These are phyloP conservation scores for Erynnis tages DNA, from an alignment of 2,888 invertebrate genomes.

Conservation along the genomic window DNA sequence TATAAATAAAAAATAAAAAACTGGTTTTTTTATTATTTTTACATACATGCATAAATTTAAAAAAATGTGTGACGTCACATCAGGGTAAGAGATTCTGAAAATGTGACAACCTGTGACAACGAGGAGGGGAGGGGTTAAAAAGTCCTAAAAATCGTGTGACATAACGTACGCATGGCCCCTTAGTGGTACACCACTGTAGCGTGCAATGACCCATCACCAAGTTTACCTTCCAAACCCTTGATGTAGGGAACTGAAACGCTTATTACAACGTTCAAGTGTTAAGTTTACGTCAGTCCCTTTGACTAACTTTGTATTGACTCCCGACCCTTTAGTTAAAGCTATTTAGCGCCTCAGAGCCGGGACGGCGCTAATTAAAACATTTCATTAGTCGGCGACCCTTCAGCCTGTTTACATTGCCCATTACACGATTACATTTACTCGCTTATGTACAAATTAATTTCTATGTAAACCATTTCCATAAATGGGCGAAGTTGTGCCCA, in stretches of 20 bases:
- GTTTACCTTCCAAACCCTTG: neutral
- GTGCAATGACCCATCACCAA: no score
- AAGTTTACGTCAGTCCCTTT: neutral
- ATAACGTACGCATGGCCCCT: no score
- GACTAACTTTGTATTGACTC: neutral
- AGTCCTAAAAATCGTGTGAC: no score
- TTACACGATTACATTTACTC: neutral
- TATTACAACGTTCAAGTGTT: neutral
- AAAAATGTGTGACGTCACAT: no score
- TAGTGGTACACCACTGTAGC: no score
- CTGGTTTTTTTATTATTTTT: no score
- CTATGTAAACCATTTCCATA: neutral
- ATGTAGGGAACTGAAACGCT: neutral
- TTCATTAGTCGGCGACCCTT: slow-evolving; percentile 10
- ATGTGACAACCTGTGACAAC: no score
- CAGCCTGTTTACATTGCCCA: neutral
- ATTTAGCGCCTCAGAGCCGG: neutral
- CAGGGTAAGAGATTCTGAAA: no score
- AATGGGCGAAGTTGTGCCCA: neutral
- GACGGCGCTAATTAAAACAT: slow-evolving; percentile 5
- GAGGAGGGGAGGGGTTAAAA: no score
- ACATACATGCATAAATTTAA: no score
- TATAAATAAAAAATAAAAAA: no score
- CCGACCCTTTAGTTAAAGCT: neutral
- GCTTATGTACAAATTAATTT: neutral